Evolutionary conservation across 2,797 vertebrate species (phyloP).

Genomic region (Gobio occitaniae): DNA sequence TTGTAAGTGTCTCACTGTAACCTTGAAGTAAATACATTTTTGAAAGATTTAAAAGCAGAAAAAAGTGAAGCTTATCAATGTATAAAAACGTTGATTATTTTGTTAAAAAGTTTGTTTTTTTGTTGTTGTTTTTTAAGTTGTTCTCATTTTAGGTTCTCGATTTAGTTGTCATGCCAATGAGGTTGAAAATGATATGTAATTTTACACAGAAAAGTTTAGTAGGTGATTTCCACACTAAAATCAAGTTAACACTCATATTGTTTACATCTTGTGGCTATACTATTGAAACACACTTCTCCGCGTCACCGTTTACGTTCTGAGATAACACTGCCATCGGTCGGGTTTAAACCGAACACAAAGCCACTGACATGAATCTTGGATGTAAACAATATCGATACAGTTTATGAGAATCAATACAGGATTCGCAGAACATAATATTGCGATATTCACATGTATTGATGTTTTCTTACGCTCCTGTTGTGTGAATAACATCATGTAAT

Average conservation of each 20-base stretch:
- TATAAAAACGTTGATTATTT: not conserved
- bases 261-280: not conserved
- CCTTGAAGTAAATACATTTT: conserved; percentile 22
- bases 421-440: not conserved
- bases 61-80: not conserved
- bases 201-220: not conserved
- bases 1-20: conserved; percentile 9
- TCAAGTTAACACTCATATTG: not conserved
- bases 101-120: not conserved
- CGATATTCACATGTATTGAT: too few relatives aligned
- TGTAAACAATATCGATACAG: not conserved
- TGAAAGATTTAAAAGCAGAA: conserved; percentile 15
- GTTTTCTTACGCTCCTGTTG: too few relatives aligned
- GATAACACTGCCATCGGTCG: too few relatives aligned
- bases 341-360: too few relatives aligned
- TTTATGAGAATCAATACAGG: not conserved
- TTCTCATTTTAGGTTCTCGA: not conserved
- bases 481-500: too few relatives aligned
- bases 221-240: not conserved
- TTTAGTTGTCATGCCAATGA: not conserved
- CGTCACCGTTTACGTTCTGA: too few relatives aligned
- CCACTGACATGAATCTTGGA: too few relatives aligned
- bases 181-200: not conserved
- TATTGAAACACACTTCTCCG: not conserved
- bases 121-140: not conserved